Conservation (phyloP, 2,797 vertebrate species). For the Oryzias dopingdopingensis region DNA sequence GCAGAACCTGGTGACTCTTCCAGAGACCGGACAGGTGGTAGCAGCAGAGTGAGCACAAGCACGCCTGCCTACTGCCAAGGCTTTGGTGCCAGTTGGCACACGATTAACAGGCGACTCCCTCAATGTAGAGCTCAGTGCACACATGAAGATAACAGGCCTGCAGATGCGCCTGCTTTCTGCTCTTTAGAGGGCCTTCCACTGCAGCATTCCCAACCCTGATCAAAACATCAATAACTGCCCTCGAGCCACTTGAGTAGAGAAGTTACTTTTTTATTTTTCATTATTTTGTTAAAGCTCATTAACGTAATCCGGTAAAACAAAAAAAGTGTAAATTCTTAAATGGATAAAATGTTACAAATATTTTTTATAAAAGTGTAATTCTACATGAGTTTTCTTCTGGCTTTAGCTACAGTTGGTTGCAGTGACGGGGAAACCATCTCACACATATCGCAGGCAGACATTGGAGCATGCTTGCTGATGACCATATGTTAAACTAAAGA, state of each 20-base stretch:
- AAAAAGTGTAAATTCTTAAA: constrained; percentile 5
- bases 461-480: constrained; percentile 58
- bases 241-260: constrained; percentile 24
- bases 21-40: constrained; percentile 80
- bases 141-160: constrained; percentile 65
- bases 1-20: constrained; percentile 67
- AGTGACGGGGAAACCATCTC: constrained; percentile 51
- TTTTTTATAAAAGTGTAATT: constrained; percentile 5
- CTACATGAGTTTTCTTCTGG: constrained; percentile 32
- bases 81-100: constrained; percentile 73
- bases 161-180: constrained; percentile 56
- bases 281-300: too few relatives aligned
- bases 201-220: constrained; percentile 21
- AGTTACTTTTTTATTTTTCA: background rate
- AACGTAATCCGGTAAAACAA: background rate
- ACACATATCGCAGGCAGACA: constrained; percentile 68
- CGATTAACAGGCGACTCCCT: constrained; percentile 62
- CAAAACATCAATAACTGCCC: constrained; percentile 23
- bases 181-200: constrained; percentile 48
- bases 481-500: constrained; percentile 69
- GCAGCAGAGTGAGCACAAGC: constrained; percentile 68
- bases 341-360: constrained; percentile 20
- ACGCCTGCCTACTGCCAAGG: constrained; percentile 66
- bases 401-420: constrained; percentile 36
- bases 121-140: constrained; percentile 64